These are phyloP conservation scores for Hippasteria phrygiana DNA, from an alignment of 53 echinoderm and acorn worm species.

Conservation along the genomic window DNA sequence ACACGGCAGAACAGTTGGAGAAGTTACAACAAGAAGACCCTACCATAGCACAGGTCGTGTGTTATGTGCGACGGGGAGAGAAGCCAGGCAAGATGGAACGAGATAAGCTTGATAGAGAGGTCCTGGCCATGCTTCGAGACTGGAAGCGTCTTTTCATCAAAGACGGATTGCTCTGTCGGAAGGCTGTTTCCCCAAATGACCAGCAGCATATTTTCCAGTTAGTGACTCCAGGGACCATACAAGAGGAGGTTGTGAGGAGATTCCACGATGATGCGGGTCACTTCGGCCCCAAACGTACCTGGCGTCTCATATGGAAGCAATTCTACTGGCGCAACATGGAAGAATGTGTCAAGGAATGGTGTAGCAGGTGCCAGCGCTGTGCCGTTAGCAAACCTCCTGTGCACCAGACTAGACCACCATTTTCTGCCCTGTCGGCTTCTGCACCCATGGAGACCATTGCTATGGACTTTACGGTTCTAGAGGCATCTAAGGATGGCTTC, in stretches of 20 bases:
- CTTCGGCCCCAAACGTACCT: slow-evolving; percentile 42
- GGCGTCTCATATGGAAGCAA: background rate
- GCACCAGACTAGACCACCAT: slow-evolving; percentile 5
- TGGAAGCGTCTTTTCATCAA: background rate
- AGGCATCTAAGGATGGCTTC: slow-evolving; percentile 28
- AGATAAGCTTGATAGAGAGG: background rate
- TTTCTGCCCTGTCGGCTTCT: slow-evolving; percentile 26
- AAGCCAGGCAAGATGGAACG: background rate
- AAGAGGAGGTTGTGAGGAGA: background rate
- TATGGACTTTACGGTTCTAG: slow-evolving; percentile 55
- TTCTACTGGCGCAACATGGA: slow-evolving; percentile 19
- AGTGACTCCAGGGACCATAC: background rate
- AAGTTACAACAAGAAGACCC: background rate
- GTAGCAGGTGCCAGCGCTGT: slow-evolving; percentile 23
- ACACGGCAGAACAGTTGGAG: slow-evolving; percentile 15
- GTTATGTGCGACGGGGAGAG: background rate
- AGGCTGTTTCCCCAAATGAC: slow-evolving; percentile 5
- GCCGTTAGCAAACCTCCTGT: slow-evolving; percentile 45
- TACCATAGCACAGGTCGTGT: background rate
- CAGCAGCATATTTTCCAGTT: background rate
- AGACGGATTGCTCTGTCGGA: background rate
- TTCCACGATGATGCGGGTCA: slow-evolving; percentile 58
- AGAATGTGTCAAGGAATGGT: slow-evolving; percentile 35
- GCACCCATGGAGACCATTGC: slow-evolving; percentile 62
- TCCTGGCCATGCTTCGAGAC: background rate